Evolutionary conservation across 2,113 vertebrate genomes (phyloP), one percentile per base, ranked within the genome.

Genomic region (Petroica traversi): DNA sequence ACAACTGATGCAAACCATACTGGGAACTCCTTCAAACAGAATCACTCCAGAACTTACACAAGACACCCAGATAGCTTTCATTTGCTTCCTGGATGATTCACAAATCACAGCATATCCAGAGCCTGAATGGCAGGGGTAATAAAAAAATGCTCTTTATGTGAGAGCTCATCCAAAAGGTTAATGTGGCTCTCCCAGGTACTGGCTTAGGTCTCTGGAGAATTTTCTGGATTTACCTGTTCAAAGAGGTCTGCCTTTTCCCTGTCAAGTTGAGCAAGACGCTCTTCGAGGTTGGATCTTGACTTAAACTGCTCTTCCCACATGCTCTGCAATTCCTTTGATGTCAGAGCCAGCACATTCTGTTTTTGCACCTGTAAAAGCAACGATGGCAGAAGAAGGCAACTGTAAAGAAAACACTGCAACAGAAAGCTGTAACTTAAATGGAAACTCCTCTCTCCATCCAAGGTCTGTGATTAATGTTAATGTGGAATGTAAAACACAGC

Each of bases 281-380:
- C 96, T 59, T 98, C 98, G 4, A 99, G 92, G 86, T 96, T 98
- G 6, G 98, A 98, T 74, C 97, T 98, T 75, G 97, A 98, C 95
- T 99, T 99, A 74, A 99, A 77, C 48, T 99, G 98, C 84, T 99
- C 98, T 91, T 99, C 98, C 99, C 98, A 99, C 63, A 99, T 85
- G 40, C 94, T 97, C 75, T 98, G 98, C 7, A 97, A 97, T 87
- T 98, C 98, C 88, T 99, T 97, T 38, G 98, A 98, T 46, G 95
- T 98, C 81, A 98, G 95, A 87, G 98, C 96, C 54, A 98, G 94
- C 92, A 96, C 33, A 79, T 94, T 98, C 81, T 99, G 98, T 73
- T 98, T 99, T 96, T 99, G 98, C 19, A 98, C 95, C 99, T 99
- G 66, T 54, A 55, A 67, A 81, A 74, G 19, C 61, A 94, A 82